phyloP scores from a whole-genome alignment of 2,797 vertebrate genomes.

The Gambelia wislizenii region DNA sequence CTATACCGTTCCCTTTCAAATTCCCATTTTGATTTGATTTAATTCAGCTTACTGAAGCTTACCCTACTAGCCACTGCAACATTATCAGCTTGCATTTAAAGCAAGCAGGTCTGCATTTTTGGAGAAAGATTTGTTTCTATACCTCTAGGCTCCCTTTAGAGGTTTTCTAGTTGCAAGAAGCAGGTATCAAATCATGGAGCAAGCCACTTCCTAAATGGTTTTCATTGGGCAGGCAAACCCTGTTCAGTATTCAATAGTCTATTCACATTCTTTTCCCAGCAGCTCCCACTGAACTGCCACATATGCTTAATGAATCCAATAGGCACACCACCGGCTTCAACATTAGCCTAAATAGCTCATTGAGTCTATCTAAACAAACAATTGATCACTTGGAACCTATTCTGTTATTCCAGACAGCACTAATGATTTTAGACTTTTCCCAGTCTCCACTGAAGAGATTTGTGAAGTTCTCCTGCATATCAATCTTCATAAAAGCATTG shows the following conservation, averaged over 20 bases:
- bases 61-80: too few relatives aligned
- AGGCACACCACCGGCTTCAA: background rate
- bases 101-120: too few relatives aligned
- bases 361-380: slow-evolving; percentile 45
- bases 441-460: slow-evolving; percentile 23
- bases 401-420: slow-evolving; percentile 36
- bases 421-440: slow-evolving; percentile 46
- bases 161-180: background rate
- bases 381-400: slow-evolving; percentile 20
- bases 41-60: too few relatives aligned
- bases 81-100: too few relatives aligned
- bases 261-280: background rate
- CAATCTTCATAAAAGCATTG: slow-evolving; percentile 57
- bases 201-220: background rate
- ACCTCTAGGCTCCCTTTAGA: background rate
- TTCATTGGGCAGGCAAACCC: background rate
- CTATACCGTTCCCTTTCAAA: background rate
- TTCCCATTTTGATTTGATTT: background rate
- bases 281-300: background rate
- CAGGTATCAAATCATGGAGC: background rate
- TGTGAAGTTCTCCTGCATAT: slow-evolving; percentile 24
- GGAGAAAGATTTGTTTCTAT: background rate
- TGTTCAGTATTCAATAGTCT: slow-evolving; percentile 6
- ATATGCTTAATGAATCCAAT: background rate
- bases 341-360: slow-evolving; percentile 22